Conservation (phyloP, 2,888 invertebrate genomes). For the Pseudococcus viburni region DNA sequence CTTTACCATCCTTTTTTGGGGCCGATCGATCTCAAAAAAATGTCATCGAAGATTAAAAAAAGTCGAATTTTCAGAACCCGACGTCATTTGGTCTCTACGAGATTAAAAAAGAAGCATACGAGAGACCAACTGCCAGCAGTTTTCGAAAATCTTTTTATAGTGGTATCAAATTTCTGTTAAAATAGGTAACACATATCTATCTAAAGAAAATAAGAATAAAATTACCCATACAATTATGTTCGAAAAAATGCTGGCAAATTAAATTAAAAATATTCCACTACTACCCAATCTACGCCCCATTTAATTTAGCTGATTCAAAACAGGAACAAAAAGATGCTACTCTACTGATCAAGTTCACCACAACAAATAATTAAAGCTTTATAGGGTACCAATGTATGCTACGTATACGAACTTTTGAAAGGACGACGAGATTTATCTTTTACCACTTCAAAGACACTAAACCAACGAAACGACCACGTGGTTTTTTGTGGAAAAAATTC, state of each 20-base stretch:
- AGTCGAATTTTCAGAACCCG: too few relatives aligned
- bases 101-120: too few relatives aligned
- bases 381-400: not conserved
- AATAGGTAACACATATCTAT: too few relatives aligned
- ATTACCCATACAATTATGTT: too few relatives aligned
- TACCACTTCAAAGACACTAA: slow-evolving; percentile 16
- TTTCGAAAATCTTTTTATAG: too few relatives aligned
- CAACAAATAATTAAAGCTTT: not conserved
- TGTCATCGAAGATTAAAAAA: too few relatives aligned
- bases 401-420: not conserved
- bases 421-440: not conserved
- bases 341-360: not conserved
- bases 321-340: not conserved
- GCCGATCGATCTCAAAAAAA: too few relatives aligned
- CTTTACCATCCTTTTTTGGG: too few relatives aligned
- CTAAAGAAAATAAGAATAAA: too few relatives aligned
- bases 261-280: not conserved
- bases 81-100: too few relatives aligned
- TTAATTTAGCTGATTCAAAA: not conserved
- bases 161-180: too few relatives aligned
- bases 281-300: not conserved
- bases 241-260: not conserved
- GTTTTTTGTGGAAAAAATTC: not conserved
- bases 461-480: not conserved
- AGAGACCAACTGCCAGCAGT: too few relatives aligned